phyloP scores from a whole-genome alignment of 37 sponge, comb jelly and placozoan species.

The Spongilla lacustris region DNA sequence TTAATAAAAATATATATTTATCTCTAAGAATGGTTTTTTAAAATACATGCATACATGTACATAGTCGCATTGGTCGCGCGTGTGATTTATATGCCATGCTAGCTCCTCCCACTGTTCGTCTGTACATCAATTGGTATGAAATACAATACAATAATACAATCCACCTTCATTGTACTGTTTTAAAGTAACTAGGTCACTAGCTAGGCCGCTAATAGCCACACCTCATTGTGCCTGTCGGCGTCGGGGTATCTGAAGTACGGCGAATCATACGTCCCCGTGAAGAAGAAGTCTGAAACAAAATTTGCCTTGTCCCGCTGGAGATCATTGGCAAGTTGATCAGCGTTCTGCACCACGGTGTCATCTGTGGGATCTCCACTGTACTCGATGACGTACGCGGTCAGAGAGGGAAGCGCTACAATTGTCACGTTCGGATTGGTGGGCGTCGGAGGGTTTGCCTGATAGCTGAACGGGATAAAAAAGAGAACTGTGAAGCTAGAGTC shows the following conservation, averaged over 20 bases:
- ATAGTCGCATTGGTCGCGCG: too few species aligned
- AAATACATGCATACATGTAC: too few species aligned
- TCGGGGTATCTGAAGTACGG: slow-evolving; percentile 11
- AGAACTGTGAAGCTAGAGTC: slow-evolving; percentile 24
- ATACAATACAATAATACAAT: too few species aligned
- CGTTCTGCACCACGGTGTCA: not conserved
- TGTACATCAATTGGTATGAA: too few species aligned
- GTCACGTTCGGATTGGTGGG: slow-evolving; percentile 13
- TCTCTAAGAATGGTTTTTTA: too few species aligned
- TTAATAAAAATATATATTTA: too few species aligned
- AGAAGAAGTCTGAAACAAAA: slow-evolving; percentile 28
- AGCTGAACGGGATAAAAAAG: slow-evolving; percentile 30
- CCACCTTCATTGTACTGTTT: too few species aligned
- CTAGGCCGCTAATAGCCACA: slow-evolving; percentile 37
- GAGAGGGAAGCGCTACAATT: slow-evolving; percentile 12
- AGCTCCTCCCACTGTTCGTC: too few species aligned
- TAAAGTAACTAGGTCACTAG: too few species aligned
- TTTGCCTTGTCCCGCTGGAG: not conserved
- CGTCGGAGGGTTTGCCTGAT: slow-evolving; percentile 18
- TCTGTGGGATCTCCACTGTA: slow-evolving; percentile 20
- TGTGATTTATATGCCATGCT: too few species aligned
- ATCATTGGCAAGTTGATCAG: not conserved
- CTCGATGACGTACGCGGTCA: slow-evolving; percentile 21
- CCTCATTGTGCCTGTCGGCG: slow-evolving; percentile 39
- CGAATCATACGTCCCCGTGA: slow-evolving; percentile 22